Percentiles rank a stretch among this genome's conserved stretches.
phyloP scores from a whole-genome alignment of 2,113 vertebrate genomes.

The Alligator sinensis region DNA sequence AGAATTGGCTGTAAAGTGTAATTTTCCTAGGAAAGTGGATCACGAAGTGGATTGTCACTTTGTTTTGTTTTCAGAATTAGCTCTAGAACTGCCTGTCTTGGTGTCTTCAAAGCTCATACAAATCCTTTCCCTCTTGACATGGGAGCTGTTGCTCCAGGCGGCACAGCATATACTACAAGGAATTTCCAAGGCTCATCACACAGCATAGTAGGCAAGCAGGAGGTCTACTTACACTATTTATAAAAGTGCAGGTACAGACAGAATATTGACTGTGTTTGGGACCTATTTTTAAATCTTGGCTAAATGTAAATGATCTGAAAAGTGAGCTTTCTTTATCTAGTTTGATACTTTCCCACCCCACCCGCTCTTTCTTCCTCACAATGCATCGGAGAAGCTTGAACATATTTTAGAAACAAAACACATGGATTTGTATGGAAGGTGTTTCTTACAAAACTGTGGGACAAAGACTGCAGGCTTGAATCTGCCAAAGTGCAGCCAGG shows the following conservation, averaged over 20 bases:
- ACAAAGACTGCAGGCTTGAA: not conserved
- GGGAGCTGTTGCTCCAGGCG: constrained; percentile 17
- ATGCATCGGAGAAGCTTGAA: not conserved
- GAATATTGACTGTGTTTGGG: not conserved
- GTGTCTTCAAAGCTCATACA: constrained; percentile 31
- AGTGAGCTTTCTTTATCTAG: not conserved
- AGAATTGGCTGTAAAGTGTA: not conserved
- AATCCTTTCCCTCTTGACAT: not conserved
- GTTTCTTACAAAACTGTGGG: not conserved
- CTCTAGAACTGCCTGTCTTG: constrained; percentile 19
- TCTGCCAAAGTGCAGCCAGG: not conserved
- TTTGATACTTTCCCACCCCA: not conserved
- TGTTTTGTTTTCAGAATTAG: constrained; percentile 69
- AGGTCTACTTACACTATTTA: not conserved
- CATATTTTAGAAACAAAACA: not conserved
- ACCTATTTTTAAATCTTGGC: not conserved
- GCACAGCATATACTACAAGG: not conserved
- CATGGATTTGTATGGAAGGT: not conserved
- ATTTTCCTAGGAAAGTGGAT: constrained; percentile 45
- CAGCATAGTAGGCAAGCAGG: not conserved
- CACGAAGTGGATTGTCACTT: constrained; percentile 34
- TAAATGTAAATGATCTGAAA: not conserved
- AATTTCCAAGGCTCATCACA: not conserved
- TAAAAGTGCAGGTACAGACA: not conserved
- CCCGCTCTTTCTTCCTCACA: not conserved